Base-by-base conservation (phyloP, 1,140 invertebrate genomes). In the Zaprionus camerounensis region DNA sequence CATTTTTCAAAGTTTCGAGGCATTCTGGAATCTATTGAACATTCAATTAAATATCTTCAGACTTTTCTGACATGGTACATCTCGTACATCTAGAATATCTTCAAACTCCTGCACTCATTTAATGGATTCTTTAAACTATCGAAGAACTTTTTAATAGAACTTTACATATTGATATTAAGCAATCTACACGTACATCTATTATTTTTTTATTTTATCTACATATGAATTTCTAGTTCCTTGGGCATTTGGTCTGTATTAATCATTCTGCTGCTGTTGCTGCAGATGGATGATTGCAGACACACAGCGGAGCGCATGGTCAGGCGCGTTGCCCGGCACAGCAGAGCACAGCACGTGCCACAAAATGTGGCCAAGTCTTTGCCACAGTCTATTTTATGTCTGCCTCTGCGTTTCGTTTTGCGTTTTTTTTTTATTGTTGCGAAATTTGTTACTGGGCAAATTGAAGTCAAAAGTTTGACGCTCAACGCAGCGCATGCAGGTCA, bases 391-490 rank as follows among this genome's bases (percentile, higher is more conserved):
- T 69, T 49, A 36, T 20, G 55, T 49, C 53, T 72, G 61, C 66
- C 53, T 55, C 66, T 57, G 51, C 57, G 49, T 58, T 67, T 57
- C 53, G 41, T n/a, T 24, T 12, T 26, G 44, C 41, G 41, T 68
- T 63, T 70, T 38, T 61, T 17, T 61, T 56, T 69, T 64, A 49
- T 38, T 75, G 62, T 57, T 38, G 71, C 53, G 17, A 85, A 83
- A 76, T 86, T 81, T 72, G 82, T 82, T 83, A 80, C 84, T 80
- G 77, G 83, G 69, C 76, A 86, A 86, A 87, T 86, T 82, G 72
- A 87, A 87, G 83, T 86, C 84, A 80, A 86, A 86, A 86, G 53
- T 88, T 86, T 86, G 84, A 77, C 73, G 80, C 59, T 72, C 66
- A 80, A 49, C 81, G 73, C 77, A 76, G 66, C 67, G 67, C 84